Evolutionary conservation across 2,888 invertebrate genomes (phyloP), one percentile per base, ranked within the genome.

Genomic region (Dinocampus coccinellae): DNA sequence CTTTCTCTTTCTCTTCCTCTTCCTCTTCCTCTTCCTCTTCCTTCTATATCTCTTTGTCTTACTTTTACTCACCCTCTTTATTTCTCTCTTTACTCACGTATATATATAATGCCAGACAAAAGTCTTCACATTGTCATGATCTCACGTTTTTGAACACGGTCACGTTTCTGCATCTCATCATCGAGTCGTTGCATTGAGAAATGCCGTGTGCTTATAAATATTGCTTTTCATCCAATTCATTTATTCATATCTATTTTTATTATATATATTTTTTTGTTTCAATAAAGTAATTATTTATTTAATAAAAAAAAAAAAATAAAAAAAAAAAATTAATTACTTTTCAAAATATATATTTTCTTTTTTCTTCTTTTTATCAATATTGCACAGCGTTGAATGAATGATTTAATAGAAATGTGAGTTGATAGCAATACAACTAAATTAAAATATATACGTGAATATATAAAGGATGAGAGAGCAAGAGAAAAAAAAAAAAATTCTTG

Each of bases 141-240:
- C 74, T 73, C 69, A 70, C 68, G 75, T 79, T 76, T 77, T 75
- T 75, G 73, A 72, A 69, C 60, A 24, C 39, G 75, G 72, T 72
- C 77, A 76, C 74, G 78, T 72, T 75, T 76, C 74, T 75, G 73
- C 47, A 69, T 69, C 69, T 53, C 29, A 69, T 69, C 63, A 69
- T 57, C 33, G 16, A 52, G 55, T n/a, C n/a, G 53, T 63, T 63
- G 58, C 22, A 33, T 29, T 33, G 52, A 64, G 52, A 52, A 47
- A 3, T 64, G 64, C 52, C 53, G 7, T 20, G 6, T n/a, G 33
- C 52, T 47, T 64, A 64, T 53, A 34, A 52, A 55, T 64, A 29
- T 33, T 33, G 29, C 24, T 24, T 36, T 24, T 62, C 34, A 26
- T 62, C 24, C 24, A 55, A 22, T 55, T 22, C 26, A 26, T 55